A percentile compares a stretch with the other conserved stretches of the same genome.
phyloP scores from a whole-genome alignment of 2,797 vertebrate species.

The Rhinatrema bivittatum region DNA sequence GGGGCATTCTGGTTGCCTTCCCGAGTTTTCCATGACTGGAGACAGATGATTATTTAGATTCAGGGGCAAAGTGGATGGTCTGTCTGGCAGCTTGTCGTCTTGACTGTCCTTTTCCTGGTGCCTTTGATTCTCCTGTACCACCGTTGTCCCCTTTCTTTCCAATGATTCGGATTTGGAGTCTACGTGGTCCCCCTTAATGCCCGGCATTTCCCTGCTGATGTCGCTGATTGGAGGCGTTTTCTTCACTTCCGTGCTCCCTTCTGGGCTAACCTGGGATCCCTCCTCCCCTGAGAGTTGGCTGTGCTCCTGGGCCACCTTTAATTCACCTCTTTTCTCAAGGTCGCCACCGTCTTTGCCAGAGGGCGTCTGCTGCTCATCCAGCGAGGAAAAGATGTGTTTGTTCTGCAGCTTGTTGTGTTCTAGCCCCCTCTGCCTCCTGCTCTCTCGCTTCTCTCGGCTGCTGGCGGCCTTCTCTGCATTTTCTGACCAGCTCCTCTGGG shows the following conservation, averaged over 20 bases:
- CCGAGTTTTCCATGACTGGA: background rate
- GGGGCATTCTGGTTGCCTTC: conserved; percentile 22
- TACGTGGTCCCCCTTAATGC: background rate
- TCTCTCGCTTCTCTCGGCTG: conserved; percentile 85
- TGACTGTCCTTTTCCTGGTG: conserved; percentile 46
- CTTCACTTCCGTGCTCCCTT: conserved; percentile 5
- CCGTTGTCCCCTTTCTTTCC: conserved; percentile 8
- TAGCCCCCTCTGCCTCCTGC: conserved; percentile 78
- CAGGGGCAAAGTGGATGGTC: conserved; percentile 68
- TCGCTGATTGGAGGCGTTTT: background rate
- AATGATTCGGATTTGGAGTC: fast-evolving
- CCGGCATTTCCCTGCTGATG: background rate
- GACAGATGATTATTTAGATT: background rate
- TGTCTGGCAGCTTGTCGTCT: conserved; percentile 30
- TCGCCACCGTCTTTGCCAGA: conserved; percentile 13
- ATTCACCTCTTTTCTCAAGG: background rate
- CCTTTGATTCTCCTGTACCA: conserved; percentile 43
- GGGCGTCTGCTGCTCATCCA: too few species aligned
- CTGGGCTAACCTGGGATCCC: background rate
- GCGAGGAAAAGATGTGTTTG: conserved; percentile 46
- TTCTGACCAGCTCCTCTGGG: conserved; percentile 21
- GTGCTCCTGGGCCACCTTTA: background rate
- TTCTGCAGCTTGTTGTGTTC: conserved; percentile 87
- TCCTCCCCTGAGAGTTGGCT: background rate
- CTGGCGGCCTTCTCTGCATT: conserved; percentile 34